These are phyloP conservation scores for Melolontha melolontha DNA, from an alignment of 2,888 invertebrate species.

Conservation along the genomic window DNA sequence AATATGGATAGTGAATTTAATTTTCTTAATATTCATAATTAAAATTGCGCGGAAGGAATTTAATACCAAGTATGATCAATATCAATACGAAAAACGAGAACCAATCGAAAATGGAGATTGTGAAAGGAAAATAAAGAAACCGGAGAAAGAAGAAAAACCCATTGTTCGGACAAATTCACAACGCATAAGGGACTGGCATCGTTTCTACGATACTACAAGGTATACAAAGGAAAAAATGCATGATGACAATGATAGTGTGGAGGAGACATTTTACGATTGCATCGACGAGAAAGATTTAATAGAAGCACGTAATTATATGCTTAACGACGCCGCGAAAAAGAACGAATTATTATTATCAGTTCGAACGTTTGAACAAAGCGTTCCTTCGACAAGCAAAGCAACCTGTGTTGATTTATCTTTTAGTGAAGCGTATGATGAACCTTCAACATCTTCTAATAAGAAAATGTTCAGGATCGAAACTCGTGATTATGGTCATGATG, in stretches of 20 bases:
- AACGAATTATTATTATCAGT: neutral
- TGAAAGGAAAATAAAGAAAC: slow-evolving; percentile 24
- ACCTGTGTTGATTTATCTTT: too few species aligned
- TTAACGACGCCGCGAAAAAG: neutral
- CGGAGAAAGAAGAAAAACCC: slow-evolving; percentile 10
- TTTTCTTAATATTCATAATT: slow-evolving; percentile 52
- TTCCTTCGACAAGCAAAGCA: too few species aligned
- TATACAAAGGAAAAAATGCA: slow-evolving; percentile 11
- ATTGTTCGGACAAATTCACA: slow-evolving; percentile 8
- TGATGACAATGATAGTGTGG: neutral
- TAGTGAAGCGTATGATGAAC: too few species aligned
- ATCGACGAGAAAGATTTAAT: neutral
- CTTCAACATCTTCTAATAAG: too few species aligned
- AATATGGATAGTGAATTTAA: slow-evolving; percentile 55
- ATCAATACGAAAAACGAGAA: too few species aligned
- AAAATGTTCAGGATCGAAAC: too few species aligned
- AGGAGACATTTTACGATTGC: neutral
- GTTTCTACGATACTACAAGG: slow-evolving; percentile 54
- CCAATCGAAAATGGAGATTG: too few species aligned
- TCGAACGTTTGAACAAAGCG: too few species aligned
- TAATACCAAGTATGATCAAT: slow-evolving; percentile 40
- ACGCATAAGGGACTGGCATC: slow-evolving; percentile 56
- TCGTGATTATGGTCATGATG: too few species aligned
- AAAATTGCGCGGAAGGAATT: slow-evolving; percentile 45
- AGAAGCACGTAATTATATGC: neutral